Evolutionary conservation across 2,797 vertebrate species (phyloP), one percentile per base, ranked within the genome.

Genomic region (Pteropus rufus): DNA sequence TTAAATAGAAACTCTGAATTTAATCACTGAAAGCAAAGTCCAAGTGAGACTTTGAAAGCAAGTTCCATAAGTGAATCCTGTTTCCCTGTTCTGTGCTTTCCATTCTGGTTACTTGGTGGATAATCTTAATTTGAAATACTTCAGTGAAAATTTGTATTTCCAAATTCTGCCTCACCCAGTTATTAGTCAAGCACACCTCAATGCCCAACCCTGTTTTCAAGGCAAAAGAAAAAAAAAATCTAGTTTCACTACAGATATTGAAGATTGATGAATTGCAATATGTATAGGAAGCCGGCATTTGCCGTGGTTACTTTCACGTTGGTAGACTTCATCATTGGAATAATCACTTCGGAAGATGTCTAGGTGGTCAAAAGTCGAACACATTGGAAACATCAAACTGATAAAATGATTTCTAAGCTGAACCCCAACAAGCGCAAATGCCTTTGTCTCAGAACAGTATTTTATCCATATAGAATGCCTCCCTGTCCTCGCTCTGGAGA

Each of bases 151-250:
- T 95, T 26, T 23, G 10, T 34, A 90, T 77, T 88, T 94, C 54
- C 21, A 75, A 96, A 97, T 95, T 58, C 91, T 72, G 97, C 39
- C 0, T 0, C 89, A 86, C 72, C 90, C 91, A 94, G 41, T 95
- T 96, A 95, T 91, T 82, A 91, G 7, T 19, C 49, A 95, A 65
- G 2, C 31, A 94, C 80, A 19, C 94, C 95, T 96, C 87, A 31
- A 14, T 46, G 36, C 56, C 36, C 56, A 46, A 73, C 7, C 26
- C 39, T 15, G 76, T 76, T 31, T 80, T 56, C 72, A 89, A 93
- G 49, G 31, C 34, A 72, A 29, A 41, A 14, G 5, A 54, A 31
- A 56, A 44, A 56, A 44, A 23, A 58, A 81, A 87, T 69, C 18
- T 54, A 41, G 34, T 77, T 87, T 91, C n/a, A 49, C 11, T 54